A percentile compares a stretch with the other conserved stretches of the same genome.
These are phyloP conservation scores for Drosophila nigricruria DNA, from an alignment of 2,888 invertebrate genomes.

Conservation along the genomic window DNA sequence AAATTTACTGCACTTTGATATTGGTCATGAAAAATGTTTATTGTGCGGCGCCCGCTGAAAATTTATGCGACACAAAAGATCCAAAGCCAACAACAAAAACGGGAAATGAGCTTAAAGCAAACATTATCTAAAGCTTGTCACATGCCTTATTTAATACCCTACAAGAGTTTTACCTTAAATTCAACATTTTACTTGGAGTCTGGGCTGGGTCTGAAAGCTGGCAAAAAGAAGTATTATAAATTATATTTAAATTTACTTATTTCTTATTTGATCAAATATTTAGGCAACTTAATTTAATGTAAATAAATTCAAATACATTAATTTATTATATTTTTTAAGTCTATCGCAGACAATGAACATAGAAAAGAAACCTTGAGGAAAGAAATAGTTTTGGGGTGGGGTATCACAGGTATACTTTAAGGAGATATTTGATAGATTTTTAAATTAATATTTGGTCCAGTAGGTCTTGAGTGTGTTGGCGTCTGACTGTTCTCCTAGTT, in stretches of 20 bases:
- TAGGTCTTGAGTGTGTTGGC: too few relatives aligned
- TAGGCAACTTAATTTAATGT: too few relatives aligned
- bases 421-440: too few relatives aligned
- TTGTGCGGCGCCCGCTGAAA: constrained; percentile 54
- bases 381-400: too few relatives aligned
- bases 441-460: too few relatives aligned
- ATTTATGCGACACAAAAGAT: constrained; percentile 57
- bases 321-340: too few relatives aligned
- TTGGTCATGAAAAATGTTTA: constrained; percentile 73
- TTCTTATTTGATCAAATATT: neutral
- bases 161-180: neutral
- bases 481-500: too few relatives aligned
- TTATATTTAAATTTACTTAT: neutral
- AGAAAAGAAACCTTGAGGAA: too few relatives aligned
- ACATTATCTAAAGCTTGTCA: neutral
- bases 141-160: neutral
- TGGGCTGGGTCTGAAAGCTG: neutral
- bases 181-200: neutral
- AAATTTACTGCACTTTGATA: constrained; percentile 76
- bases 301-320: too few relatives aligned
- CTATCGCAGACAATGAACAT: too few relatives aligned
- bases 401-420: too few relatives aligned
- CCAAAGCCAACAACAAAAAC: constrained; percentile 20
- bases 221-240: neutral
- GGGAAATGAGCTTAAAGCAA: constrained; percentile 8